Evolutionary conservation across 1,140 invertebrate species (phyloP), one percentile per base, ranked within the genome.

Genomic region (Formica selysi): DNA sequence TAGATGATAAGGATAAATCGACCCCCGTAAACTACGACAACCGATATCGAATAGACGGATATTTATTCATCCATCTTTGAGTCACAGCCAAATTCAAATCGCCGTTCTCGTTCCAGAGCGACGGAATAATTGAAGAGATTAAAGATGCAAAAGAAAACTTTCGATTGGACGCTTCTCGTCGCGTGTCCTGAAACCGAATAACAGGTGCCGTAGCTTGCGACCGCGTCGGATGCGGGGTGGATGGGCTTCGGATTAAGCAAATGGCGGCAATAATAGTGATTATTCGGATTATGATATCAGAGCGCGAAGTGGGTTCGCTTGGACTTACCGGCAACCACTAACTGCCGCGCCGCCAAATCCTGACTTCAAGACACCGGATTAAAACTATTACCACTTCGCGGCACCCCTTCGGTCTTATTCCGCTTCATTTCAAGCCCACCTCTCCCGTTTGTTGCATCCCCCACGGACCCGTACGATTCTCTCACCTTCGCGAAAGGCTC

Each of bases 241-340:
- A 78, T 76, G 86, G 67, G 71, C 70, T 71, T 90, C 78, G 94
- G 95, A 95, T 95, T 95, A 95, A 94, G 92, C 92, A 95, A 95
- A 95, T 95, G 93, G 93, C 92, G 91, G 94, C 94, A 95, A 95
- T 95, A 95, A 95, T 94, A 94, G 94, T 94, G 94, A 95, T 95
- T 95, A 95, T 95, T 95, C 92, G 95, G 95, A 95, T 95, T 95
- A 95, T 95, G 94, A 95, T 95, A 95, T 95, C 94, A 95, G 94
- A 91, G 93, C 93, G 94, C 92, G 93, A 95, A 95, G 93, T 94
- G 90, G 93, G 92, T 93, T 93, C 93, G 92, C 93, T 90, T 88
- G 86, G 92, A 90, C 91, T 92, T 92, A 93, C 89, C 86, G 89
- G 91, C 91, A 93, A 90, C 94, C 92, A 92, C 92, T 95, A 95